Evolutionary conservation across 2,113 vertebrate species (phyloP), one percentile per base, ranked within the genome.

Genomic region (Sprattus sprattus): DNA sequence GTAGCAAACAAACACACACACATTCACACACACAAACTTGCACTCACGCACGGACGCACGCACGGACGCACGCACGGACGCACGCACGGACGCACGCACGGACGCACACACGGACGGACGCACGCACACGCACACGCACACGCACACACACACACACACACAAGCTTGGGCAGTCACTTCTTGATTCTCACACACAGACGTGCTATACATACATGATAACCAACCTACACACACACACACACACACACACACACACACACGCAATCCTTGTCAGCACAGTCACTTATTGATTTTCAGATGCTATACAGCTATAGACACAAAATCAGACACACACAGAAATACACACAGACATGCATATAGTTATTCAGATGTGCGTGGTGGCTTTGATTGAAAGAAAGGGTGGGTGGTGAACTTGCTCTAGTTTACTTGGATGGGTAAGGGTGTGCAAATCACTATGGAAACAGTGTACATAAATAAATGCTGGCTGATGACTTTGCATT

Each of bases 401-500:
- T 28, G 28, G 67, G 25, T 75, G 25, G 0, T 78, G 25, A 39
- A 44, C 71, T 5, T 15, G 32, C 32, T 78, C 54, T 22, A 4
- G 39, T 32, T 39, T 78, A 78, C 71, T 18, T 39, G 20, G 71
- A 32, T 78, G 64, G 64, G 25, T 3, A 71, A 71, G 64, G 64
- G 64, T 32, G 71, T 78, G 71, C 3, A 45, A 39, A 80, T 71
- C 75, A 83, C 87, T 83, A 82, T 89, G 49, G 84, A 83, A 85
- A 82, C 83, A 45, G 57, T 49, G 83, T 46, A 83, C 87, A 90
- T 85, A 90, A 90, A 87, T 84, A 86, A 45, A 81, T 84, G 25
- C 22, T 50, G 85, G 87, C 18, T 45, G 84, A 86, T 82, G 85
- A 87, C 64, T 71, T 83, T 78, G 57, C 32, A 85, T 39, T 57